These are phyloP conservation scores for Drosophila pallidifrons DNA, from an alignment of 1,140 invertebrate genomes.

Conservation along the genomic window DNA sequence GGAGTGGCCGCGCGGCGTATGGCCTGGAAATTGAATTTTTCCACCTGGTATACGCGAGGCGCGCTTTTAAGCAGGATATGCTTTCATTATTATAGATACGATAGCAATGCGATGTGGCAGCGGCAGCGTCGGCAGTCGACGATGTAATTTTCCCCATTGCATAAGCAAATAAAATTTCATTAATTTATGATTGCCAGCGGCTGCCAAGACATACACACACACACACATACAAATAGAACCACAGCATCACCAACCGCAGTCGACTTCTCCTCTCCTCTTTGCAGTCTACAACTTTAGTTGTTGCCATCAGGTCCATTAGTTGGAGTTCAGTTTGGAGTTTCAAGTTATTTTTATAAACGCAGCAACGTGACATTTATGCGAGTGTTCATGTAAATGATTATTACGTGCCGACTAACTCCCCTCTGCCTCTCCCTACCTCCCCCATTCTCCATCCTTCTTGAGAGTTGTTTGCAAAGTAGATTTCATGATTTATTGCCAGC, in stretches of 20 bases:
- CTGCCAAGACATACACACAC: slow-evolving; percentile 19
- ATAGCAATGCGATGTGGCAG: slow-evolving; percentile 12
- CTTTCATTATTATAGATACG: slow-evolving; percentile 78
- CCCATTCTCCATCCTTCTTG: no score
- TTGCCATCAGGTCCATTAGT: slow-evolving; percentile 50
- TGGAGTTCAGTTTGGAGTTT: slow-evolving; percentile 71
- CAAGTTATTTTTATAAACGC: slow-evolving; percentile 80
- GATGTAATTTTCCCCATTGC: slow-evolving; percentile 75
- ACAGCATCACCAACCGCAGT: slow-evolving; percentile 7
- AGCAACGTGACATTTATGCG: slow-evolving; percentile 82
- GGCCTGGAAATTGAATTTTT: slow-evolving; percentile 82
- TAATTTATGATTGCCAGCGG: slow-evolving; percentile 79
- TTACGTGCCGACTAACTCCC: slow-evolving; percentile 66
- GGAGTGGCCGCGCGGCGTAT: slow-evolving; percentile 32
- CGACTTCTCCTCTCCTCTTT: neutral
- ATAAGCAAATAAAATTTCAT: slow-evolving; percentile 83
- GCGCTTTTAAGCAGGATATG: slow-evolving; percentile 77
- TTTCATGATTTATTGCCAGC: slow-evolving; percentile 79
- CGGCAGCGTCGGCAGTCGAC: neutral
- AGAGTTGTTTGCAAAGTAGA: slow-evolving; percentile 69
- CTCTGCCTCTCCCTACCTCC: neutral
- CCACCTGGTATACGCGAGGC: slow-evolving; percentile 54
- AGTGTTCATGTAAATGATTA: slow-evolving; percentile 83
- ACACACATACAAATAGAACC: neutral
- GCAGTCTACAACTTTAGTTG: neutral